Percentiles rank a stretch among this genome's conserved stretches.
Evolutionary conservation across 2,797 vertebrate species (phyloP).

Genomic region (Parotocinclus haroldoi): DNA sequence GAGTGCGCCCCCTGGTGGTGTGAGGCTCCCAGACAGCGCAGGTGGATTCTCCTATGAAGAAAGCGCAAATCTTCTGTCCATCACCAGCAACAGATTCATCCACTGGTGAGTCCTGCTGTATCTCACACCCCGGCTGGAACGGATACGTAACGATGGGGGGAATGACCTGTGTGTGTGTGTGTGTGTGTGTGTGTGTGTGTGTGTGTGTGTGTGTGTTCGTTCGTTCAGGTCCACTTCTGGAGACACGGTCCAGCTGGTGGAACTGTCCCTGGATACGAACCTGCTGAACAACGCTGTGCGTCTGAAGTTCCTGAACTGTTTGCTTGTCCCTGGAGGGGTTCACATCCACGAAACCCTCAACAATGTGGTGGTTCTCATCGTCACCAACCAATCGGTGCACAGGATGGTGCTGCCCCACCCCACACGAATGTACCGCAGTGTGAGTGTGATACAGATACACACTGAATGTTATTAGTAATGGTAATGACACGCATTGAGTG

Average conservation of each 20-base stretch:
- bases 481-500: neutral
- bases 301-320: conserved; percentile 78
- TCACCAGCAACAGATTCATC: conserved; percentile 86
- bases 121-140: too few species aligned
- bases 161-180: neutral
- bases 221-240: conserved; percentile 78
- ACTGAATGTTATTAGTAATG: too few species aligned
- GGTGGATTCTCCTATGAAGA: conserved; percentile 85
- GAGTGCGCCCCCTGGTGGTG: conserved; percentile 55
- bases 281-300: conserved; percentile 82
- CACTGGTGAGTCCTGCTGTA: conserved; percentile 79
- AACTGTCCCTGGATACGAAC: conserved; percentile 86
- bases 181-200: neutral
- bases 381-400: conserved; percentile 85
- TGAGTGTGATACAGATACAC: conserved; percentile 46
- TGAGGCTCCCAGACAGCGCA: conserved; percentile 77
- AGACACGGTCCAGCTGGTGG: conserved; percentile 82
- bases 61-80: conserved; percentile 75
- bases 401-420: conserved; percentile 87
- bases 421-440: conserved; percentile 83
- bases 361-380: conserved; percentile 79
- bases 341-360: conserved; percentile 81
- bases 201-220: neutral
- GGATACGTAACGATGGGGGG: neutral
- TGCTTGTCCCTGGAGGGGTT: conserved; percentile 80